Evolutionary conservation across 2,888 invertebrate species (phyloP).

Genomic region (Andrena camellia): DNA sequence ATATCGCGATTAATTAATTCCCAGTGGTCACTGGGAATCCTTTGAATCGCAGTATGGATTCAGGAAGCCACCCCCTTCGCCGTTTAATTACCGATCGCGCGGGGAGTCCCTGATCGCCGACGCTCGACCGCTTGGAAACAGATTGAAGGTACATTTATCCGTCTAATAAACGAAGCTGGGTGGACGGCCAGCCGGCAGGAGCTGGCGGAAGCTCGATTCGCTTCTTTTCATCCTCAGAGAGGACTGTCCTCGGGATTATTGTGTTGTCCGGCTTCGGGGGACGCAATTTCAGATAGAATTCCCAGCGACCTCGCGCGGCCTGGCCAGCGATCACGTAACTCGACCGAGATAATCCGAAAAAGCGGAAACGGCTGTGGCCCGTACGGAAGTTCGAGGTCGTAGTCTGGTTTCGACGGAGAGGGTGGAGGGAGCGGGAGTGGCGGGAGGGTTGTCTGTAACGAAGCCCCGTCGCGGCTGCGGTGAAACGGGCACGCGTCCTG

Average conservation of each 20-base stretch:
- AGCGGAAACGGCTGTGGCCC: conserved; percentile 39
- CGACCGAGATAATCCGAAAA: conserved; percentile 61
- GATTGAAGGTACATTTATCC: neutral
- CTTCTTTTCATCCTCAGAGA: conserved; percentile 40
- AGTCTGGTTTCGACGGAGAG: conserved; percentile 25
- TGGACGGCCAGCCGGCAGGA: no score
- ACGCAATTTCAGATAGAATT: conserved; percentile 64
- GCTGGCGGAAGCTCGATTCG: conserved; percentile 14
- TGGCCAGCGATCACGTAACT: conserved; percentile 61
- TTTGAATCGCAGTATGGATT: no score
- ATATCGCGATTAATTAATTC: no score
- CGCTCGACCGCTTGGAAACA: neutral
- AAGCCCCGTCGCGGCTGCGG: conserved; percentile 18
- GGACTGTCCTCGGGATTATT: conserved; percentile 61
- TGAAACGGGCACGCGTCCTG: conserved; percentile 30
- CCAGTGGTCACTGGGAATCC: no score
- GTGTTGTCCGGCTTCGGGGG: conserved; percentile 69
- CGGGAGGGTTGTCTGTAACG: conserved; percentile 37
- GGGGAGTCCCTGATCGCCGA: no score
- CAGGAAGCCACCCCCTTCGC: no score
- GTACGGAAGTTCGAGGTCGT: conserved; percentile 52
- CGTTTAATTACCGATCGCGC: no score
- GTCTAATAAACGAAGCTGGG: neutral
- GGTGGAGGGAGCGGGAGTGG: neutral
- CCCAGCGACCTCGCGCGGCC: conserved; percentile 47